Conservation (phyloP, 2,797 vertebrate genomes). For the Orientallactaga sibirica region DNA sequence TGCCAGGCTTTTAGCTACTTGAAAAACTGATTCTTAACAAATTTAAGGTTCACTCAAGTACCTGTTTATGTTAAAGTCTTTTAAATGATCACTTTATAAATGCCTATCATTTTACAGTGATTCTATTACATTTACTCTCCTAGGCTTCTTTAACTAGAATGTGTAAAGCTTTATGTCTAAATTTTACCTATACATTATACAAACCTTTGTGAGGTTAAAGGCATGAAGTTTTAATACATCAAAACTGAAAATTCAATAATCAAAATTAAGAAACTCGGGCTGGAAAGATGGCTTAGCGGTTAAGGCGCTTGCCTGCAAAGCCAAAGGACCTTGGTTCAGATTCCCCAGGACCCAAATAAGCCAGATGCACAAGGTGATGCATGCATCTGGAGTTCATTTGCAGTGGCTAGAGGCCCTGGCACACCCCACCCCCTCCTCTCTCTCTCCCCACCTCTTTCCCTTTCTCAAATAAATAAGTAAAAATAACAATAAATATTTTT, state of each 20-base stretch:
- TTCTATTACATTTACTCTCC: neutral
- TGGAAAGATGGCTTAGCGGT: neutral
- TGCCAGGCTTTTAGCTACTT: neutral
- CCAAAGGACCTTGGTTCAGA: too few species aligned
- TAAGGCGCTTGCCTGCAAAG: too few species aligned
- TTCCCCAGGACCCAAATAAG: too few species aligned
- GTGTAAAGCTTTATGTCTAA: neutral
- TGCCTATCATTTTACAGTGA: neutral
- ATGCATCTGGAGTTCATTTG: too few species aligned
- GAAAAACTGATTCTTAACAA: neutral
- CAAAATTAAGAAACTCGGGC: neutral
- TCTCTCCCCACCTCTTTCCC: too few species aligned
- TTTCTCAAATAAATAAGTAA: too few species aligned
- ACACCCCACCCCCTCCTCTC: too few species aligned
- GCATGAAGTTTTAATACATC: neutral
- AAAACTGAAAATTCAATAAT: conserved; percentile 5
- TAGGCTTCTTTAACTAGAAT: neutral
- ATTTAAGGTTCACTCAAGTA: neutral
- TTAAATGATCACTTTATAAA: neutral
- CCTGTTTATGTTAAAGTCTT: neutral
- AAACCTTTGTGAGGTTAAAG: neutral
- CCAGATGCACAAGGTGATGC: too few species aligned
- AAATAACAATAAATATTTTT: too few species aligned
- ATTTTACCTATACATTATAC: neutral
- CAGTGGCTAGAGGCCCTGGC: too few species aligned